A percentile compares a stretch with the other conserved stretches of the same genome.
Evolutionary conservation across 2,797 vertebrate genomes (phyloP).

Genomic region (Steatocranus sp.): DNA sequence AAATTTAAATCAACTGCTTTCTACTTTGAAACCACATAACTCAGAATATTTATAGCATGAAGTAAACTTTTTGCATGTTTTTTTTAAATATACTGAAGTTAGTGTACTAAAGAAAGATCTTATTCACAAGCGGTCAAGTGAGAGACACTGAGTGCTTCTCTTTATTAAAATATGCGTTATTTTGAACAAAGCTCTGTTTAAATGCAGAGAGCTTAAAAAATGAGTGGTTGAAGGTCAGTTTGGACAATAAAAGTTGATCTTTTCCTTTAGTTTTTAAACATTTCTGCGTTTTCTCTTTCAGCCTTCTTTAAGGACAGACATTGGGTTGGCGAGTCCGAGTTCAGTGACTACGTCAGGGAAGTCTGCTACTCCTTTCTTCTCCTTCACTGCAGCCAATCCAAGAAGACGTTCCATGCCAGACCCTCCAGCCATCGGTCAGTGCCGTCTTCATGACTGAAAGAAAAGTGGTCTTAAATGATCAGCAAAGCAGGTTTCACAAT

Average conservation of each 20-base stretch:
- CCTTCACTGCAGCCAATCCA: slow-evolving; percentile 85
- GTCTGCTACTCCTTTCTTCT: slow-evolving; percentile 83
- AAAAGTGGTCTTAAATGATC: not conserved
- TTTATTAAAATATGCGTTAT: not conserved
- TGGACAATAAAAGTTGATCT: not conserved
- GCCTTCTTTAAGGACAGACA: slow-evolving; percentile 83
- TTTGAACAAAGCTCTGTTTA: not conserved
- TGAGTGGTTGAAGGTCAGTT: not conserved
- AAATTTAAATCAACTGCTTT: not conserved
- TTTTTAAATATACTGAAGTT: not conserved
- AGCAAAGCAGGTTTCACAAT: not conserved
- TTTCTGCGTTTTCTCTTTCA: slow-evolving; percentile 60
- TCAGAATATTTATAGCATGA: not conserved
- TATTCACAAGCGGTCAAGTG: not conserved
- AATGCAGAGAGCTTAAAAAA: not conserved
- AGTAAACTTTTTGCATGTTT: not conserved
- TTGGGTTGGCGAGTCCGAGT: slow-evolving; percentile 81
- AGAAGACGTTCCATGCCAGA: slow-evolving; percentile 89
- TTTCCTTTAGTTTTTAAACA: not conserved
- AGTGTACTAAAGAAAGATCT: not conserved
- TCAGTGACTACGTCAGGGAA: slow-evolving; percentile 84
- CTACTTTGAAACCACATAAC: not conserved
- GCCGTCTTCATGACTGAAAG: not conserved
- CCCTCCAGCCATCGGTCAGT: slow-evolving; percentile 83
- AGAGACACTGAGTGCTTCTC: not conserved